phyloP scores from a whole-genome alignment of 1,140 invertebrate genomes.

The Sycophaga agraensis region DNA sequence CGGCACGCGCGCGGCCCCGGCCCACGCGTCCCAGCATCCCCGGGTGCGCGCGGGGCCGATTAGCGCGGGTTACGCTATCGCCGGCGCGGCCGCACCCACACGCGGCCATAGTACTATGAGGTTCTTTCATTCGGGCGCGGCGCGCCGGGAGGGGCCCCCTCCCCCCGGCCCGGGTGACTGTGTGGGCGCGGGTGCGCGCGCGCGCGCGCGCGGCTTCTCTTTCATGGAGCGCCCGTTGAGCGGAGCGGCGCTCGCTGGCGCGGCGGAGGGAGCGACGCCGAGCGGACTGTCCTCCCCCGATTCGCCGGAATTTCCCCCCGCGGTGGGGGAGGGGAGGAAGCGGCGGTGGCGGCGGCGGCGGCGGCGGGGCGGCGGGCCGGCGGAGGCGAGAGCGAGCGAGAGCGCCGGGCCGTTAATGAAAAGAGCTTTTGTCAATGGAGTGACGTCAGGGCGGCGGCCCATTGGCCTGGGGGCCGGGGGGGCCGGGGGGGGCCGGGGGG shows the following conservation, averaged over 20 bases:
- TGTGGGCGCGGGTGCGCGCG: too few species aligned
- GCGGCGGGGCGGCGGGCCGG: neutral
- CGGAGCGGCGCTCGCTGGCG: neutral
- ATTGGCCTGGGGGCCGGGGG: constrained; percentile 41
- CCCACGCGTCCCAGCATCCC: too few species aligned
- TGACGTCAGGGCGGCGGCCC: constrained; percentile 51
- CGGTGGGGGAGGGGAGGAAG: too few species aligned
- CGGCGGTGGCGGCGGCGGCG: neutral
- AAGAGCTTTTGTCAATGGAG: constrained; percentile 60
- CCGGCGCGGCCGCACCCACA: too few species aligned
- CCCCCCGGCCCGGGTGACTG: too few species aligned
- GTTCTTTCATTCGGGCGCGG: constrained; percentile 4
- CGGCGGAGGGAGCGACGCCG: neutral
- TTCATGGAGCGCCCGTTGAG: neutral
- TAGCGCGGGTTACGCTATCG: neutral
- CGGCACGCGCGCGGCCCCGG: too few species aligned
- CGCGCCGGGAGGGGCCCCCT: too few species aligned
- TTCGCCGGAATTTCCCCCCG: constrained; percentile 4
- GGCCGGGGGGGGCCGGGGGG: neutral
- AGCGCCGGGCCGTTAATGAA: constrained; percentile 44
- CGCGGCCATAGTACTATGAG: too few species aligned
- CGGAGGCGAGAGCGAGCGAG: neutral
- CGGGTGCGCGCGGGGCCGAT: too few species aligned
- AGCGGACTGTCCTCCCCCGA: neutral
- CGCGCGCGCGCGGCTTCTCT: neutral